Base-by-base conservation (phyloP, 2,113 vertebrate species). In the Psammodynastes pulverulentus region DNA sequence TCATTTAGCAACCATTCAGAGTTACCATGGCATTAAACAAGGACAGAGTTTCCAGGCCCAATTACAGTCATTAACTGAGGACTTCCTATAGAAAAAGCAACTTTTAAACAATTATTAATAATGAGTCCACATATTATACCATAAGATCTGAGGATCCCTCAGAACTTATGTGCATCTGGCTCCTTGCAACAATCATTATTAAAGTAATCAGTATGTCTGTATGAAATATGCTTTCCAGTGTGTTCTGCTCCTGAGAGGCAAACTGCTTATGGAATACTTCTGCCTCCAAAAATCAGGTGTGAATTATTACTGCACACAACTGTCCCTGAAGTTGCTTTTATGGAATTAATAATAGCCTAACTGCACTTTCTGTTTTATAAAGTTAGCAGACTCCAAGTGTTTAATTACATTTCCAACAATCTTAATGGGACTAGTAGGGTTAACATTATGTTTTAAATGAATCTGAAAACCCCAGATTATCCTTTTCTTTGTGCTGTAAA, bases 361-460 rank as follows among this genome's bases (percentile, higher is more conserved):
- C 52, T 95, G 2, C 95, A 48, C 94, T 97, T 94, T 94, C 96
- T 96, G 24, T 93, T 95, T 97, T 97, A 98, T 97, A 88, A 13
- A 79, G 62, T 96, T 96, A 96, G 95, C 91, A 94, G 94, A 92
- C 88, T 96, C 94, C 96, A 94, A 94, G 93, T 93, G 95, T 97
- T 97, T 97, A 97, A 97, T 97, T 97, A 95, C 90, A 95, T 97
- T 97, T 97, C 89, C 93, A 94, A 95, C 94, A 62, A 93, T 96
- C 92, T 96, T 94, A 96, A 94, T 94, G 95, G 91, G 79, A 95
- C 46, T 95, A 95, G 94, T 96, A 93, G 91, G 97, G 95, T 96
- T 97, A 96, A 94, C 90, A 97, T 96, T 97, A 92, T 93, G 95
- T 89, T 96, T 97, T 93, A 96, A 96, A 97, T 96, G 89, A 96